Percentiles rank a stretch among this genome's conserved stretches.
Evolutionary conservation across 2,113 vertebrate species (phyloP).

Genomic region (Ariopsis seemanni): DNA sequence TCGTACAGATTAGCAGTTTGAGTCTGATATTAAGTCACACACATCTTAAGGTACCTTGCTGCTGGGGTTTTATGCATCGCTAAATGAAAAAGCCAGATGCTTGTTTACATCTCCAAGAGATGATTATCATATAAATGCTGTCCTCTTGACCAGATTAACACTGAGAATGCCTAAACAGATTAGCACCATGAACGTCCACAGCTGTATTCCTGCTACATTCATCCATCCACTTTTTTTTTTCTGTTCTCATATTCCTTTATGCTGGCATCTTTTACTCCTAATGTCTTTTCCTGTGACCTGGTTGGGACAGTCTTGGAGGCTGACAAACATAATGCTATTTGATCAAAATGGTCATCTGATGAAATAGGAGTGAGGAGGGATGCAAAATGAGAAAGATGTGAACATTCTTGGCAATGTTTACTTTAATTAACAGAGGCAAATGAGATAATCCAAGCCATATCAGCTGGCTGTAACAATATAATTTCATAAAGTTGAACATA

Average conservation of each 20-base stretch:
- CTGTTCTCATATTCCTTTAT: slow-evolving; percentile 51
- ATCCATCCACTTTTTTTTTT: slow-evolving; percentile 14
- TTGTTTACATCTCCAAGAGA: slow-evolving; percentile 55
- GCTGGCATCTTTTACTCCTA: slow-evolving; percentile 39
- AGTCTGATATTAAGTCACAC: slow-evolving; percentile 5
- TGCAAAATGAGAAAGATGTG: background rate
- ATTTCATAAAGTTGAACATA: background rate
- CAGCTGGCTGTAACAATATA: slow-evolving; percentile 7
- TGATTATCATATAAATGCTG: slow-evolving; percentile 71
- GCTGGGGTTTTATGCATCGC: slow-evolving; percentile 47
- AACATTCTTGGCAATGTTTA: slow-evolving; percentile 10
- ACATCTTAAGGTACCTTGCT: background rate
- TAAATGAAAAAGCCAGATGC: slow-evolving; percentile 56
- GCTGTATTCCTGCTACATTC: slow-evolving; percentile 12
- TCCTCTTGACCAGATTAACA: slow-evolving; percentile 55
- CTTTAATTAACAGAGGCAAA: slow-evolving; percentile 22
- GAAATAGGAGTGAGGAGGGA: slow-evolving; percentile 50
- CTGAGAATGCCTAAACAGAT: slow-evolving; percentile 58
- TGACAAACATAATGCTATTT: slow-evolving; percentile 64
- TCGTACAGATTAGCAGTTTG: background rate
- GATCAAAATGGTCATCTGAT: slow-evolving; percentile 73
- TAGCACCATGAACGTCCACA: slow-evolving; percentile 53
- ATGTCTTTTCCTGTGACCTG: slow-evolving; percentile 63
- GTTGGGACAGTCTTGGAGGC: slow-evolving; percentile 65
- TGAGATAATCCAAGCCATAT: background rate